phyloP scores from a whole-genome alignment of 2,113 vertebrate genomes.

The Lonchura striata region DNA sequence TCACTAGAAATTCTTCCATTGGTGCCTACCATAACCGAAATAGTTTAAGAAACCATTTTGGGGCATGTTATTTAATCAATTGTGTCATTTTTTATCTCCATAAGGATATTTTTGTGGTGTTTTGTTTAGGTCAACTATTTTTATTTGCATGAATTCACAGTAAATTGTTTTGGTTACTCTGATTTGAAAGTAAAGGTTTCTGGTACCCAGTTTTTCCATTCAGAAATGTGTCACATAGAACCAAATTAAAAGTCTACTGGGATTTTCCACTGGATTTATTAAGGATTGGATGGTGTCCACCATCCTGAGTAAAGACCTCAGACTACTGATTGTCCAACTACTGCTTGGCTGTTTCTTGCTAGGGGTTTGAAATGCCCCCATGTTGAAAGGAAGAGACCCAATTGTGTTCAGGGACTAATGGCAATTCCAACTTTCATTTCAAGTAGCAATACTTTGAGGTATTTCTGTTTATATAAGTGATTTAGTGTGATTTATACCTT shows the following conservation, averaged over 20 bases:
- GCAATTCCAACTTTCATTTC: not conserved
- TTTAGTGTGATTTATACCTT: conserved; percentile 24
- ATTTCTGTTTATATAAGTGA: conserved; percentile 46
- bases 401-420: not conserved
- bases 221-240: not conserved
- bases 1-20: not conserved
- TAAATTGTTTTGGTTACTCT: not conserved
- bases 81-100: not conserved
- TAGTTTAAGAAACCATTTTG: not conserved
- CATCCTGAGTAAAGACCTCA: not conserved
- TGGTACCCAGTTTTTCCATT: not conserved
- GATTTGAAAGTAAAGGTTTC: not conserved
- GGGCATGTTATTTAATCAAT: not conserved
- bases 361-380: not conserved
- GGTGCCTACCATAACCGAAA: not conserved
- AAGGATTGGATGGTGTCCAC: not conserved
- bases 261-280: not conserved
- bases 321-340: not conserved
- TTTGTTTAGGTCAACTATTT: not conserved
- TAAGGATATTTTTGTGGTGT: not conserved
- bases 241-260: not conserved
- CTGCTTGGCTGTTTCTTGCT: not conserved
- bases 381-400: not conserved
- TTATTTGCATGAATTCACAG: not conserved
- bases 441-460: not conserved